Base-by-base conservation (phyloP, 2,797 vertebrate genomes). In the Acrocephalus scirpaceus region DNA sequence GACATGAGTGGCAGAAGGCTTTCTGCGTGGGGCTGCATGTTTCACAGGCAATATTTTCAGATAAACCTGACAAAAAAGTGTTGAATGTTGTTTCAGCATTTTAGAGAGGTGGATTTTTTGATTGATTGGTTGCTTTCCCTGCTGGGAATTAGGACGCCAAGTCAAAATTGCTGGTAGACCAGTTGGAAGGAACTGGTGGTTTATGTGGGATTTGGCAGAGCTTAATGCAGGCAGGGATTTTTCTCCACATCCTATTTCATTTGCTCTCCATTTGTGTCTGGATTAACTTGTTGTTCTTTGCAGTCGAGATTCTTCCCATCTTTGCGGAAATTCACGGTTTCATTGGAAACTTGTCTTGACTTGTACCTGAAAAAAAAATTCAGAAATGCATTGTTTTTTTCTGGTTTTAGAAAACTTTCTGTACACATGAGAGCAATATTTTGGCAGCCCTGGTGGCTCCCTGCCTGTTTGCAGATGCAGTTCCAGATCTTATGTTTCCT, bases 331-430 rank as follows among this genome's bases (percentile, higher is more conserved):
- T 86, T 86, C 13, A 5, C 15, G 2, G 34, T 92, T 95, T 93
- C 64, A 51, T 85, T 64, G 80, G 74, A 90, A 93, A 82, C 67
- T 96, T 94, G 7, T 45, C n/a, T 75, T 94, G 83, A 92, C 92
- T 70, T 66, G 40, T 86, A 60, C 73, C 54, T 76, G 51, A 87
- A 84, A 64, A 92, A 92, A 89, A 90, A 93, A 81, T 36, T 95
- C 62, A 81, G 79, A 79, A 88, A 86, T 0, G 0, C 29, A 70
- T 84, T 57, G 74, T 13, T 90, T 92, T 92, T 92, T 90, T 85
- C 45, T 60, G n/a, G 7, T 88, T 93, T 92, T 67, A 56, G 5
- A 4, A 58, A 26, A 29, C 22, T 94, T 78, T 84, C 30, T 78
- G 15, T 70, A 5, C 16, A 13, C 32, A 16, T 5, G 3, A 62